phyloP scores from a whole-genome alignment of 1,140 invertebrate species.

The Bombus balteatus region DNA sequence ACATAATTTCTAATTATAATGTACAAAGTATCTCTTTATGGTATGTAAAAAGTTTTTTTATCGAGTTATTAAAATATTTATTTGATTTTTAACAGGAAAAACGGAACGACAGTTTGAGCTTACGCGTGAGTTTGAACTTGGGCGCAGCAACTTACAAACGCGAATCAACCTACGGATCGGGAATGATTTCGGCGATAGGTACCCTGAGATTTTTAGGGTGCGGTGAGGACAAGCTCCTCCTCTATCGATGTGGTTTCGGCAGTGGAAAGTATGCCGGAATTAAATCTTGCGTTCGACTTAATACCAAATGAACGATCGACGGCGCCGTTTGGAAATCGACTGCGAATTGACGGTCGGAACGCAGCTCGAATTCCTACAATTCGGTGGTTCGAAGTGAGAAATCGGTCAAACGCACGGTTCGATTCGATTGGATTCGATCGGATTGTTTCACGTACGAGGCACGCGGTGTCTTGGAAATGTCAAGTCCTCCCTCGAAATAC shows the following conservation, averaged over 20 bases:
- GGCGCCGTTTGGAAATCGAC: constrained; percentile 18
- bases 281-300: constrained; percentile 66
- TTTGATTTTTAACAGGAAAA: no score
- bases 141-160: no score
- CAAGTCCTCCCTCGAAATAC: not conserved
- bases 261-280: constrained; percentile 62
- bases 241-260: constrained; percentile 32
- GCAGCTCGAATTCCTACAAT: constrained; percentile 60
- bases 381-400: constrained; percentile 50
- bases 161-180: no score
- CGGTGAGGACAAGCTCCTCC: constrained; percentile 29
- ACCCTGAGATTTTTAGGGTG: constrained; percentile 67
- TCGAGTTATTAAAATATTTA: no score
- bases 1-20: no score
- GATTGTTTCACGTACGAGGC: constrained; percentile 58
- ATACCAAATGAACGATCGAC: constrained; percentile 25
- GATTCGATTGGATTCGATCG: not conserved
- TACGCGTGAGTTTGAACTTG: no score
- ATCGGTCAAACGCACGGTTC: constrained; percentile 53
- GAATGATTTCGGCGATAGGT: no score
- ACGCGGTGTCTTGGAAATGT: constrained; percentile 35
- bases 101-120: no score
- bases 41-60: rapidly evolving
- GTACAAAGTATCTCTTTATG: no score
- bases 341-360: constrained; percentile 5